Evolutionary conservation across 30 jellyfish, hydroid and myxozoan genomes (phyloP), one percentile per base, ranked within the genome.

Genomic region (Pseudorhiza aurosa): DNA sequence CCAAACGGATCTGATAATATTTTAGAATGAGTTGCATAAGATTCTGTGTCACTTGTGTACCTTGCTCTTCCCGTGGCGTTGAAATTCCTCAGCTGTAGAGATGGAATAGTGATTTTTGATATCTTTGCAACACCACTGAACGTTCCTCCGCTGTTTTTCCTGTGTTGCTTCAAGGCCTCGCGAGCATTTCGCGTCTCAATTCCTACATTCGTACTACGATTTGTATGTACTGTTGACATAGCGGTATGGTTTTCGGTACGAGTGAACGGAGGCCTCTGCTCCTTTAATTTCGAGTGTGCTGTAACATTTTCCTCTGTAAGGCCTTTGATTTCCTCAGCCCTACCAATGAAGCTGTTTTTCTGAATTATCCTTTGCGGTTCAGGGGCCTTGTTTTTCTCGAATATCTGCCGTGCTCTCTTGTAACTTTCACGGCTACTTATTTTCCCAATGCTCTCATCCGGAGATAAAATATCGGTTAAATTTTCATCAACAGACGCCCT

Each of bases 121-220:
- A 87, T 85, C 72, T 76, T 87, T 22, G 96, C 89, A 26, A 87
- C 93, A 8, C 82, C 92, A 77, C 82, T 58, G 49, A 87, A 87
- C 22, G 88, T 42, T 12, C 87, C 79, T 26, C 87, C 82, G 26
- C 88, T 55, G 42, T 39, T 35, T 39, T 73, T 68, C 18, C 86
- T 60, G 43, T 39, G 77, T 31, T 65, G 39, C 67, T 72, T 84
- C 45, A 58, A 65, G 33, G 74, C 56, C 33, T 84, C 88, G 26
- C 33, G 47, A 26, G 56, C 45, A 68, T 73, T 84, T 50, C 85
- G 43, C 69, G 77, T 58, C 65, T 84, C 95, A 11, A 30, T 33
- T 15, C 51, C 72, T 25, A 53, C 30, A 49, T 70, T 55, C 4
- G 82, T 25, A 57, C 51, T 36, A 15, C 57, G 72, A 58, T 69